Percentiles rank a stretch among this genome's conserved stretches.
Evolutionary conservation across 2,888 invertebrate genomes (phyloP).

Genomic region (Agrilus cyanescens): DNA sequence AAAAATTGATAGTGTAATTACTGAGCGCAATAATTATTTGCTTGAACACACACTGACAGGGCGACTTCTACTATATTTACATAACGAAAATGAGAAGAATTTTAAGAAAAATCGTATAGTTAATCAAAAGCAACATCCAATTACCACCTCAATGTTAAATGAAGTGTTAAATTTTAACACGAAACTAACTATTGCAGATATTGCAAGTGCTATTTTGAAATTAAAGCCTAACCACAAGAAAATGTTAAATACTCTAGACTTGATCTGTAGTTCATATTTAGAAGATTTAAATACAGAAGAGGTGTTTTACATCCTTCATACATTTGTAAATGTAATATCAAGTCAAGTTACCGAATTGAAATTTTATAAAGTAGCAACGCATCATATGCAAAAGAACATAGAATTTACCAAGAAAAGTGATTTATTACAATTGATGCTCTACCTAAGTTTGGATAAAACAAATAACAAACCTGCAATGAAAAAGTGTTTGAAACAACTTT

Average conservation of each 20-base stretch:
- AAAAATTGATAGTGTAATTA: too few relatives aligned
- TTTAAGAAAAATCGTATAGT: too few relatives aligned
- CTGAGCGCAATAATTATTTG: not conserved
- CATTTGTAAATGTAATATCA: constrained; percentile 26
- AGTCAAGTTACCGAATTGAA: constrained; percentile 23
- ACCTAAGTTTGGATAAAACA: constrained; percentile 31
- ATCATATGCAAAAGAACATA: constrained; percentile 19
- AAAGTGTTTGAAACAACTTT: constrained; percentile 23
- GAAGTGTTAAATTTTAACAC: too few relatives aligned
- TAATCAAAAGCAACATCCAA: too few relatives aligned
- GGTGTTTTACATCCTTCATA: constrained; percentile 24
- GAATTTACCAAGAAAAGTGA: constrained; percentile 23
- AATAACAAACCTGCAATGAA: constrained; percentile 20
- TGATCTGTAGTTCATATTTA: constrained; percentile 25
- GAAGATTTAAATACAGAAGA: constrained; percentile 17
- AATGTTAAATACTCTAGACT: constrained; percentile 24
- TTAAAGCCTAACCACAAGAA: constrained; percentile 13
- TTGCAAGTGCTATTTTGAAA: too few relatives aligned
- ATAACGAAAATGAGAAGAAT: constrained; percentile 1
- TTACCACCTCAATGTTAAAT: too few relatives aligned
- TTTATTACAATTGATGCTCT: constrained; percentile 31
- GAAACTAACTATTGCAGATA: too few relatives aligned
- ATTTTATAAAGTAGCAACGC: constrained; percentile 26
- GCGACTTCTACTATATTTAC: constrained; percentile 12
- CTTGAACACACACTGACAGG: constrained; percentile 13